Evolutionary conservation across 2,113 vertebrate genomes (phyloP).

Genomic region (Neoarius graeffei): DNA sequence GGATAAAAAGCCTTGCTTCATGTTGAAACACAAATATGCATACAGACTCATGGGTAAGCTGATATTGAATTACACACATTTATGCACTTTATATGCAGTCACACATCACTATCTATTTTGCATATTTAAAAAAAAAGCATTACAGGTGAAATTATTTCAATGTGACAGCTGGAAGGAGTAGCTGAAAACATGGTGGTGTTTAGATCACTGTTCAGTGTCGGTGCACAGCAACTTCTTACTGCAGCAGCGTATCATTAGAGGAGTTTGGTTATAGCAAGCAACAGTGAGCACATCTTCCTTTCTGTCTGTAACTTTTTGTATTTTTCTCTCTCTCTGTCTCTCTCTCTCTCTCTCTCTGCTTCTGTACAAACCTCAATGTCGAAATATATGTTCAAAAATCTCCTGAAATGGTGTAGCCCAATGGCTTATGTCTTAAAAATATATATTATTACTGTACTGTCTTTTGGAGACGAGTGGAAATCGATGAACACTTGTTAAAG

Average conservation of each 20-base stretch:
- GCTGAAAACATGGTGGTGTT: not conserved
- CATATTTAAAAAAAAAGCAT: not conserved
- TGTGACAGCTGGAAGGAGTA: not conserved
- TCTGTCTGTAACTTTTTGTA: not conserved
- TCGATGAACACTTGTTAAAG: not conserved
- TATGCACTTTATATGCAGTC: not conserved
- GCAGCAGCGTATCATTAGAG: slow-evolving; percentile 27
- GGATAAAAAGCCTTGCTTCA: not conserved
- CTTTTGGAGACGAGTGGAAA: not conserved
- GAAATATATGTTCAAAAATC: slow-evolving; percentile 8
- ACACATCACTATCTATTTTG: not conserved
- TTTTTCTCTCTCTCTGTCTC: not conserved
- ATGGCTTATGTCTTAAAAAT: not conserved
- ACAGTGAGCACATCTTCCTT: slow-evolving; percentile 14
- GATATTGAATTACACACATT: not conserved
- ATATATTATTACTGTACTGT: not conserved
- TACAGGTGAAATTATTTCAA: not conserved
- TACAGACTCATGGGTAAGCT: not conserved
- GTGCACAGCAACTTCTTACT: not conserved
- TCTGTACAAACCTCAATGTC: not conserved
- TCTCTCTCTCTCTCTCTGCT: not conserved
- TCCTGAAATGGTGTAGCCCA: not conserved
- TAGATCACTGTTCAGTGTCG: not conserved
- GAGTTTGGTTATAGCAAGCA: slow-evolving; percentile 17
- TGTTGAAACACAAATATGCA: slow-evolving; percentile 17